Conservation (phyloP, 2,113 vertebrate species). For the Ursus arctos region DNA sequence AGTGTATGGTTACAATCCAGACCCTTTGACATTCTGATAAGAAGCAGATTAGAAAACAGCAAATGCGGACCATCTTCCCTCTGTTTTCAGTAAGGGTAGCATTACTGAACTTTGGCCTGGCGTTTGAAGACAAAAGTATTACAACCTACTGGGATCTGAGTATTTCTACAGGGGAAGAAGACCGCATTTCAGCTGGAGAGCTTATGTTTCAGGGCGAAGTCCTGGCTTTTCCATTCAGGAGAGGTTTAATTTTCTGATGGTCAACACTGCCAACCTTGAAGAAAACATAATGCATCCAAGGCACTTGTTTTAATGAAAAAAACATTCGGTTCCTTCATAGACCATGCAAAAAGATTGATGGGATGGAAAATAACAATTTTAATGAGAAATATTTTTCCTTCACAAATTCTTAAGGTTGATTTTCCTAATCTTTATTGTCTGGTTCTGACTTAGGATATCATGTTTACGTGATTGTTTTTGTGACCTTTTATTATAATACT, state of each 20-base stretch:
- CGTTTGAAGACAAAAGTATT: conserved; percentile 52
- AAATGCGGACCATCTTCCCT: conserved; percentile 54
- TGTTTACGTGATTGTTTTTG: not conserved
- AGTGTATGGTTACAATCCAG: conserved; percentile 55
- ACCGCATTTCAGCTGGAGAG: conserved; percentile 26
- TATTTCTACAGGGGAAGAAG: conserved; percentile 11
- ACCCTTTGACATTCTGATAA: conserved; percentile 58
- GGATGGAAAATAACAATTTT: conserved; percentile 24
- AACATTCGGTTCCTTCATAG: not conserved
- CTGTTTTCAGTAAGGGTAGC: conserved; percentile 16
- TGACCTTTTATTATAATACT: not conserved
- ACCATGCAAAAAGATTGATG: not conserved
- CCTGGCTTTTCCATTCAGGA: conserved; percentile 49
- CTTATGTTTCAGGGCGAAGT: conserved; percentile 51
- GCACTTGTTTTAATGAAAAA: conserved; percentile 36
- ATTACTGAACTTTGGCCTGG: conserved; percentile 44
- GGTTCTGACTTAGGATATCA: not conserved
- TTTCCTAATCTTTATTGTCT: conserved; percentile 19
- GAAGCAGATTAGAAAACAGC: conserved; percentile 64
- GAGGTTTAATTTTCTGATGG: conserved; percentile 56
- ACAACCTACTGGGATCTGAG: not conserved
- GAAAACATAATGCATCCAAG: not conserved
- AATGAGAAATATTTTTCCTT: conserved; percentile 29
- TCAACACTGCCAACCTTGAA: not conserved
- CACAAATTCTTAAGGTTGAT: not conserved